Conservation (phyloP, 1,140 invertebrate genomes). For the Achroia grisella region DNA sequence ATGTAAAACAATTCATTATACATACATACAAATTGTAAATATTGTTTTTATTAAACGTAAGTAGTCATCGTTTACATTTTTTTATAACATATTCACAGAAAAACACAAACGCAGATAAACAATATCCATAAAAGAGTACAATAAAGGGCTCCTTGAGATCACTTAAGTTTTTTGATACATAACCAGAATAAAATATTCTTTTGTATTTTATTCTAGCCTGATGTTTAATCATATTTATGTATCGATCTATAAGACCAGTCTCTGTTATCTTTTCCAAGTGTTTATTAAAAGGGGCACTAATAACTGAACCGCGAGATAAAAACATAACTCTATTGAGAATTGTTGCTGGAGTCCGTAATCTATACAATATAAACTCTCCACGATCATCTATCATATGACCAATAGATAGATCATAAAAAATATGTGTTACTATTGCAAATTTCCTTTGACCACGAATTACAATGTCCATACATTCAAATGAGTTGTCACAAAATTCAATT, state of each 20-base stretch:
- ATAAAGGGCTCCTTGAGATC: neutral
- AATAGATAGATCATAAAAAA: neutral
- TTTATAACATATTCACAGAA: neutral
- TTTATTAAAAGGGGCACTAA: neutral
- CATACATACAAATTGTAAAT: too few species aligned
- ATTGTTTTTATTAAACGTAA: too few species aligned
- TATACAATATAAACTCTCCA: neutral
- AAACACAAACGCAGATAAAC: neutral
- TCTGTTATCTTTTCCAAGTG: neutral
- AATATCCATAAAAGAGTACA: neutral
- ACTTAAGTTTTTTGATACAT: neutral
- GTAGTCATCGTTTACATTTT: too few species aligned
- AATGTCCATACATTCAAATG: neutral
- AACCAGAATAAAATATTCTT: neutral
- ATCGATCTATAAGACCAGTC: neutral
- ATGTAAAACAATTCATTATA: too few species aligned
- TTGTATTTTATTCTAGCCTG: neutral
- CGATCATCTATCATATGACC: neutral
- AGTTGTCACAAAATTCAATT: neutral
- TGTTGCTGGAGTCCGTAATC: neutral
- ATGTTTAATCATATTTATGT: neutral
- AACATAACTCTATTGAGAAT: neutral
- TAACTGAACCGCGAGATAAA: neutral
- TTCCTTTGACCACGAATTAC: neutral
- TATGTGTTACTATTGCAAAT: neutral